These are phyloP conservation scores for Priocnemis perturbator DNA, from an alignment of 2,888 invertebrate genomes.

Conservation along the genomic window DNA sequence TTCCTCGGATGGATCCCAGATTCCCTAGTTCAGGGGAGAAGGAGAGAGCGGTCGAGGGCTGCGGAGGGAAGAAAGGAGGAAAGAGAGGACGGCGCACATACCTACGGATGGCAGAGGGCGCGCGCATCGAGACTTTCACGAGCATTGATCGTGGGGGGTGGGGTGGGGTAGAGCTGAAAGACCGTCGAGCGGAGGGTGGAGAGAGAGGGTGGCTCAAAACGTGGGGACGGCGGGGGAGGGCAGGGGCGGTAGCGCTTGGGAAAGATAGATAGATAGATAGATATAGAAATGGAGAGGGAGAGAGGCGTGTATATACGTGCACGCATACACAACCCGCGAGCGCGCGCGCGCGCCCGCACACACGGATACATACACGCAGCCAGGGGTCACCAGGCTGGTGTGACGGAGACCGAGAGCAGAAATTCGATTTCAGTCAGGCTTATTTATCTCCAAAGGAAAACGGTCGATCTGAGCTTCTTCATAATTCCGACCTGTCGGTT, in stretches of 20 bases:
- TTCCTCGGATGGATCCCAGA: too few species aligned
- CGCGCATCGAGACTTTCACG: constrained; percentile 69
- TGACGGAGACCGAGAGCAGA: too few species aligned
- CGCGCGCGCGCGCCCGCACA: too few species aligned
- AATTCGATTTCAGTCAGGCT: too few species aligned
- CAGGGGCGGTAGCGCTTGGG: constrained; percentile 45
- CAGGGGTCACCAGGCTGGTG: too few species aligned
- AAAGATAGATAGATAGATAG: constrained; percentile 21
- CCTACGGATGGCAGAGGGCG: constrained; percentile 62
- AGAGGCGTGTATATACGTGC: neutral
- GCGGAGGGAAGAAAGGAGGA: constrained; percentile 1
- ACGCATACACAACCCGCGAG: too few species aligned
- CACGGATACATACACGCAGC: too few species aligned
- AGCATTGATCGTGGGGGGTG: constrained; percentile 73
- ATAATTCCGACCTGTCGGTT: too few species aligned
- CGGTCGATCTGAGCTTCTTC: too few species aligned
- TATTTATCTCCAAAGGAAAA: too few species aligned
- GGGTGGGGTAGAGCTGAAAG: constrained; percentile 57
- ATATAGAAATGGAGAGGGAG: constrained; percentile 15
- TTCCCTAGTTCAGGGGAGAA: too few species aligned
- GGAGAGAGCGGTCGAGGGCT: too few species aligned
- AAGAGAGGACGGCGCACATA: neutral
- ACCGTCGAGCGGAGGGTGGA: constrained; percentile 49
- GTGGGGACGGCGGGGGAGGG: constrained; percentile 42
- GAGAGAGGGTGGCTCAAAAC: constrained; percentile 42